Evolutionary conservation across 1,140 invertebrate genomes (phyloP), one percentile per base, ranked within the genome.

Genomic region (Melanaphis sacchari): DNA sequence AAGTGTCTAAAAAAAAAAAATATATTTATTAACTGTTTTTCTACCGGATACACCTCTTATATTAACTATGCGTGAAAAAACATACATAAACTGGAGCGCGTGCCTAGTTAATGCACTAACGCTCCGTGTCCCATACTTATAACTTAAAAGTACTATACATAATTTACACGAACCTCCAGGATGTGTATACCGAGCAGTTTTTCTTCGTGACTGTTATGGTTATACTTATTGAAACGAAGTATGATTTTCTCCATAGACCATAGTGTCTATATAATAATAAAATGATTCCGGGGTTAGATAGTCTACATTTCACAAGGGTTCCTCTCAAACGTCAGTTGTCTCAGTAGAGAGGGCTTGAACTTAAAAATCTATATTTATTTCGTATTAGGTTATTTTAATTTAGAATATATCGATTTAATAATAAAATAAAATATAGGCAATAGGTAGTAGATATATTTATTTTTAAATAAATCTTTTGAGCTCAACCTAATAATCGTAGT

Each of bases 21-120:
- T 66, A n/a, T 66, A 66, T 76, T 76, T 76, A 76, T 76, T 18
- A 76, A 76, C 59, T 76, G 59, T 76, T n/a, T 76, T n/a, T n/a
- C 59, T n/a, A 76, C 59, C 59, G 59, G 59, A 76, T n/a, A 76
- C 59, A 66, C 59, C 59, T 15, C 15, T 66, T 66, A 31, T 15
- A 66, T 66, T 31, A 31, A 31, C 31, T 66, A 66, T 66, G 59
- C 59, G 59, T 66, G 59, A 66, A 66, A 66, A 66, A 31, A 66
- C 54, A 66, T 31, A n/a, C 59, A 76, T n/a, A 76, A 18, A 76
- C 59, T n/a, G 15, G 15, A n/a, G 31, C 59, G 59, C n/a, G 59
- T 36, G 59, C 59, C n/a, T 4, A 36, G 59, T 76, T 76, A 76
- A 76, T 76, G 59, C 59, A 76, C 59, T 76, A n/a, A 76, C n/a